Conservation (phyloP, 1,140 invertebrate genomes). For the Neelides sp. region DNA sequence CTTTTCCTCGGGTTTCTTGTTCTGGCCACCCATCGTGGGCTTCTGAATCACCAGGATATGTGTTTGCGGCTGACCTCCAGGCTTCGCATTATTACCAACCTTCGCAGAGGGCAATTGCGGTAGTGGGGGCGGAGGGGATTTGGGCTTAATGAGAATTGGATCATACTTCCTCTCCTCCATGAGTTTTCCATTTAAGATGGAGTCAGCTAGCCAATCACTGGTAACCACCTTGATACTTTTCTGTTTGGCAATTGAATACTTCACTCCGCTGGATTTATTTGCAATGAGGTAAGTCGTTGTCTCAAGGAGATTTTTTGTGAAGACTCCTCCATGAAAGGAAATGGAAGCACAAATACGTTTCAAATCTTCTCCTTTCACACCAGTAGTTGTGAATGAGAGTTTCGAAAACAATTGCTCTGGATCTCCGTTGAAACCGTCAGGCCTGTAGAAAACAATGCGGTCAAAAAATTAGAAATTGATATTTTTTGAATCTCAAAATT, state of each 20-base stretch:
- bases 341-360: conserved; percentile 19
- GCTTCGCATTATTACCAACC: neutral
- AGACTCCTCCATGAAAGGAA: conserved; percentile 20
- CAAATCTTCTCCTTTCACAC: conserved; percentile 22
- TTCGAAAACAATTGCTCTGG: conserved; percentile 16
- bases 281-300: conserved; percentile 21
- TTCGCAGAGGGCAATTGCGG: neutral
- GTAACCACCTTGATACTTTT: conserved; percentile 17
- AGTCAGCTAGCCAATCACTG: conserved; percentile 25
- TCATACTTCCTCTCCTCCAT: conserved; percentile 16
- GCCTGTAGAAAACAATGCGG: conserved; percentile 9
- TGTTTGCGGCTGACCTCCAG: too few relatives aligned
- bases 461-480: conserved; percentile 1
- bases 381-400: conserved; percentile 3
- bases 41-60: too few relatives aligned
- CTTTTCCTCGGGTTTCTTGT: too few relatives aligned
- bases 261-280: conserved; percentile 8
- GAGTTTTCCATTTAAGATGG: conserved; percentile 8
- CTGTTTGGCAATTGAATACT: conserved; percentile 11
- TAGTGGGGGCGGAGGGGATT: neutral
- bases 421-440: conserved; percentile 20
- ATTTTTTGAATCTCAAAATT: neutral
- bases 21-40: too few relatives aligned
- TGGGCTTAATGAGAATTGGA: conserved; percentile 12
- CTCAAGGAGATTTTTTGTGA: conserved; percentile 7